Conservation (phyloP, 1,140 invertebrate genomes). For the Drosophila orena region DNA sequence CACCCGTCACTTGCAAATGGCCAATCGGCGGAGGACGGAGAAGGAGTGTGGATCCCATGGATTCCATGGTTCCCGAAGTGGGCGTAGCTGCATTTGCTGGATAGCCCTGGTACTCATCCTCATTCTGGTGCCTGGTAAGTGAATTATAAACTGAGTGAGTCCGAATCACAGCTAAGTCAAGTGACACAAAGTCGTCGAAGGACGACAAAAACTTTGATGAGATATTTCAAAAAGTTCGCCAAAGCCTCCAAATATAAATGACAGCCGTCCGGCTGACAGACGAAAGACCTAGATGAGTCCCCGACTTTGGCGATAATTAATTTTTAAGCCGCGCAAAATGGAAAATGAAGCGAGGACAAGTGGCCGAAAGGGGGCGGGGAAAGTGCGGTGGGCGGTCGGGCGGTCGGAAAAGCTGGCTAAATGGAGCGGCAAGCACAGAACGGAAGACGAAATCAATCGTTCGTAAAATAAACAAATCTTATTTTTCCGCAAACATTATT, state of each 20-base stretch:
- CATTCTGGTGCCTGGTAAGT: slow-evolving; percentile 73
- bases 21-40: slow-evolving; percentile 28
- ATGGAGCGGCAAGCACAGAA: slow-evolving; percentile 15
- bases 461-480: slow-evolving; percentile 84
- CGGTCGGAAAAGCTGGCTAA: not conserved
- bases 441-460: slow-evolving; percentile 70
- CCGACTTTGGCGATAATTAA: slow-evolving; percentile 75
- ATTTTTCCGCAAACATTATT: slow-evolving; percentile 83
- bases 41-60: not conserved
- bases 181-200: slow-evolving; percentile 42
- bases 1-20: slow-evolving; percentile 66
- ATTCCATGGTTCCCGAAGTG: slow-evolving; percentile 10
- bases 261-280: slow-evolving; percentile 56
- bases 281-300: slow-evolving; percentile 27
- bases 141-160: slow-evolving; percentile 29
- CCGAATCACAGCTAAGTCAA: slow-evolving; percentile 66
- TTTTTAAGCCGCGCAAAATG: slow-evolving; percentile 82
- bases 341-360: slow-evolving; percentile 75
- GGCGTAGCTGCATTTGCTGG: slow-evolving; percentile 63
- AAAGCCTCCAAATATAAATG: slow-evolving; percentile 64
- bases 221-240: slow-evolving; percentile 65
- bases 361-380: slow-evolving; percentile 15
- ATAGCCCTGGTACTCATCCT: slow-evolving; percentile 48
- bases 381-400: not conserved
- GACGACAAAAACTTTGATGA: slow-evolving; percentile 62